Percentiles rank a stretch among this genome's conserved stretches.
phyloP scores from a whole-genome alignment of 2,888 invertebrate species.

The Limnephilus marmoratus region DNA sequence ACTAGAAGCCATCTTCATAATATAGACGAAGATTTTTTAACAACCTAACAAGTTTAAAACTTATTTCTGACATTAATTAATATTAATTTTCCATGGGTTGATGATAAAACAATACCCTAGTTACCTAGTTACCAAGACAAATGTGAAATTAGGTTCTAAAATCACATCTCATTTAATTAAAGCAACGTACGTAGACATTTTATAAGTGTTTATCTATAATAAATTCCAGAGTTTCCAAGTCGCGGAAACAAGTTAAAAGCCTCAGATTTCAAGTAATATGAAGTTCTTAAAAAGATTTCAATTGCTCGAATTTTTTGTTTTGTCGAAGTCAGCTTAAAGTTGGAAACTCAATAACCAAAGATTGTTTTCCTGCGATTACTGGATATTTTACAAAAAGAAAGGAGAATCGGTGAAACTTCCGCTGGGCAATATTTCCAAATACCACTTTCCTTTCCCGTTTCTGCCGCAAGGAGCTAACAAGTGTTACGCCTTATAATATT shows the following conservation, averaged over 20 bases:
- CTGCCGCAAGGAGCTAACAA: background rate
- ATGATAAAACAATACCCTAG: background rate
- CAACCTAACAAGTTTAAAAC: too few species aligned
- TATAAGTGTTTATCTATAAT: background rate
- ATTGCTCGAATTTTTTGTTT: constrained; percentile 24
- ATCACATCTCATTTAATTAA: background rate
- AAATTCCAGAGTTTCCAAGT: background rate
- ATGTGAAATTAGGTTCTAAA: background rate
- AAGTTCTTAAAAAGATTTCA: constrained; percentile 7
- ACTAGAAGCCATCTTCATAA: too few species aligned
- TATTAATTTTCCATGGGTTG: too few species aligned
- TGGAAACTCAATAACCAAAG: constrained; percentile 34
- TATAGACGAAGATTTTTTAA: too few species aligned
- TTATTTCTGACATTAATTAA: too few species aligned
- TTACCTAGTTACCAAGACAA: background rate
- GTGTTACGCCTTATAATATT: background rate
- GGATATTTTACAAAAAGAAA: constrained; percentile 2
- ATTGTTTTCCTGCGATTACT: constrained; percentile 30
- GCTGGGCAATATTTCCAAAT: background rate
- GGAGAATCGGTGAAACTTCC: background rate
- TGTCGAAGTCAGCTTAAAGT: constrained; percentile 26
- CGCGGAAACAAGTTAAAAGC: background rate
- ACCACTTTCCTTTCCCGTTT: background rate
- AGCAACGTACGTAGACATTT: background rate
- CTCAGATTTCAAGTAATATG: background rate